Evolutionary conservation across 1,140 invertebrate genomes (phyloP), one percentile per base, ranked within the genome.

Genomic region (Leptinotarsa texana): DNA sequence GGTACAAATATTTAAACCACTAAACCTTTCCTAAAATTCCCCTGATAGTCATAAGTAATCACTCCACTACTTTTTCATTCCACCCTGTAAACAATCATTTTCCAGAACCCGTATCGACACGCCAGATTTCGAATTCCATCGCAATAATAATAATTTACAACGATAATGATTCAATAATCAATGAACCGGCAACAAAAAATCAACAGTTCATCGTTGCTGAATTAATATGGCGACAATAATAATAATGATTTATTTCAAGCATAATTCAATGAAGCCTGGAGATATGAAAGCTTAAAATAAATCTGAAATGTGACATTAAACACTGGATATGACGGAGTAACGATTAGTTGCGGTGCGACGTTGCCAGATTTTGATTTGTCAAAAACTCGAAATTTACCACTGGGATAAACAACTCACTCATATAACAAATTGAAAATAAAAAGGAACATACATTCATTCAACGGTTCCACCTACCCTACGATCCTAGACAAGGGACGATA

Each of bases 261-360:
- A 68, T 42, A 13, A 18, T 68, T 42, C 42, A 68, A 68, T 68
- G 66, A 68, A 68, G 66, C 66, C 33, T 27, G 33, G 33, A 68
- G 66, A 42, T 68, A 68, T 68, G 66, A 47, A 68, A 24, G 69
- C 69, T 71, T 71, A n/a, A 71, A 71, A 71, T 71, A 71, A 57
- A 71, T 71, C 69, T 71, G 21, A 51, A 61, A 71, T 62, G 69
- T 71, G 69, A 71, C 69, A 71, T 71, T 62, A 71, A 71, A 71
- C 33, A 61, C 69, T 71, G 49, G 69, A 71, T 71, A 22, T 51
- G 33, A 71, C 69, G 18, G 69, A 71, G 69, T 71, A 71, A 71
- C 69, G 69, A 71, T 71, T 71, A 71, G 51, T 71, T 71, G n/a
- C n/a, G n/a, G n/a, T 8, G 42, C 66, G 24, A 47, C 33, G 66